Evolutionary conservation across 2,113 vertebrate species (phyloP), one percentile per base, ranked within the genome.

Genomic region (Montifringilla adamsi): DNA sequence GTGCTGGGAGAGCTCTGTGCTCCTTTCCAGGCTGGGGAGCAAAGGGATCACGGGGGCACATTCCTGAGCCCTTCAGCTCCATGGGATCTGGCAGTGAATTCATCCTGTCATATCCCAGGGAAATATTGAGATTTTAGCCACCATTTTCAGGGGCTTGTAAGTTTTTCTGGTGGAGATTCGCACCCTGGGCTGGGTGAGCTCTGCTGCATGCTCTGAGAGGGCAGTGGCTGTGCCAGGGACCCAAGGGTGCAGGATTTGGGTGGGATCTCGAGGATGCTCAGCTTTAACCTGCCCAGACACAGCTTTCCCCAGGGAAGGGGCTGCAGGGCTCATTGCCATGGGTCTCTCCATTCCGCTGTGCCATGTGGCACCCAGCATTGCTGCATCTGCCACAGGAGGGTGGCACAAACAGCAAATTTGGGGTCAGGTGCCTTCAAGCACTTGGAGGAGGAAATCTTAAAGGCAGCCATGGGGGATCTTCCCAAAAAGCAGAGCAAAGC

Each of bases 181-280:
- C 87, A 44, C 28, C 11, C 30, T 35, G 85, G 62, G 35, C 50
- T 26, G 52, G 68, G 53, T 39, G 18, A 41, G 82, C 90, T 85
- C 72, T 74, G 82, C 64, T 66, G 63, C 2, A 0, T 0, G 4
- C 14, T 7, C 43, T 0, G 0, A 7, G 4, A 0, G 30, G 31
- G 66, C 63, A 67, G 35, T 31, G 22, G 18, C 53, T 33, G 68
- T 66, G 50, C 53, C 68, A 23, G 70, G 49, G 7, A 22, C 2
- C 37, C 4, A 12, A 68, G 19, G n/a, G 28, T 21, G 17, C 46
- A 16, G 68, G 64, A 16, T 68, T 81, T 20, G 64, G 62, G 70
- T 58, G 67, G 53, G 27, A n/a, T 77, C 3, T 24, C 0, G 28
- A 41, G 50, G 69, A 20, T 9, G 46, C 11, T 26, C 9, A 56